phyloP scores from a whole-genome alignment of 1,140 invertebrate species.

The Oscheius sp. region DNA sequence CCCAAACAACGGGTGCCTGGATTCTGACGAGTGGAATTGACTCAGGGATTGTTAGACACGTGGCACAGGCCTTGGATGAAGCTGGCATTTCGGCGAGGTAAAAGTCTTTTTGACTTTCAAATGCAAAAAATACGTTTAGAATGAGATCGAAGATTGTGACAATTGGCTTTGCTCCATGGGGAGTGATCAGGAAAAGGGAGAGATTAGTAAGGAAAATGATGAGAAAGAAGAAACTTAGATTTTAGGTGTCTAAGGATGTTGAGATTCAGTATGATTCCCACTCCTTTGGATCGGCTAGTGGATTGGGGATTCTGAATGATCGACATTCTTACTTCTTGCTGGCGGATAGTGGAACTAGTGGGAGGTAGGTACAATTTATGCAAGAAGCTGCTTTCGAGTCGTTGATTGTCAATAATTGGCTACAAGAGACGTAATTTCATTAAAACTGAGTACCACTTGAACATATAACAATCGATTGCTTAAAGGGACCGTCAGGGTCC shows the following conservation, averaged over 20 bases:
- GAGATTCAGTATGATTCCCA: conserved; percentile 56
- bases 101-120: not conserved
- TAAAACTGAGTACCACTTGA: too few relatives aligned
- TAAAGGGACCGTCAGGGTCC: too few relatives aligned
- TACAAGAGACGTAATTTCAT: not conserved
- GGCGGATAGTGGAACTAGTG: conserved; percentile 92
- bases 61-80: conserved; percentile 57
- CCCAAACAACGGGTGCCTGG: conserved; percentile 93
- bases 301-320: conserved; percentile 76
- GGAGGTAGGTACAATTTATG: conserved; percentile 58
- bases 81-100: conserved; percentile 42
- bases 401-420: not conserved
- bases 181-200: conserved; percentile 86
- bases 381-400: not conserved
- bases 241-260: conserved; percentile 72
- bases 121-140: conserved; percentile 11
- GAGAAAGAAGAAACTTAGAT: too few relatives aligned
- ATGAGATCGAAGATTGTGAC: conserved; percentile 46
- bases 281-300: conserved; percentile 8
- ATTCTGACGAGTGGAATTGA: conserved; percentile 69
- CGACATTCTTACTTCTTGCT: conserved; percentile 93
- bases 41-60: conserved; percentile 54
- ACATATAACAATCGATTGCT: too few relatives aligned
- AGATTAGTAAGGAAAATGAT: conserved; percentile 57
- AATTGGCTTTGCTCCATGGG: conserved; percentile 95